Conservation (phyloP, 2,113 vertebrate species). For the Cynopterus brachyotis region DNA sequence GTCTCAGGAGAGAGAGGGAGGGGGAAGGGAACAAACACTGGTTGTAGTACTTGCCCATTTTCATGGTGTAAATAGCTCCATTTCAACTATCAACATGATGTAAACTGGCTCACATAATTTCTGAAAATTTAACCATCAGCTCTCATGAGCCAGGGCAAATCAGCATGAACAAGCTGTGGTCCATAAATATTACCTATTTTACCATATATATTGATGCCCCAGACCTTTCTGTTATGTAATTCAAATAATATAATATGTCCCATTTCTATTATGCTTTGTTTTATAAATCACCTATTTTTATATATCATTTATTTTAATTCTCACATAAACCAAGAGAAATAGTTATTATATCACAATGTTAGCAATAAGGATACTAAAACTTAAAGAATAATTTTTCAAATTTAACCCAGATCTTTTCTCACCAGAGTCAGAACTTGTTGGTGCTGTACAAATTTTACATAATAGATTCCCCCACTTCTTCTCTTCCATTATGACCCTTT, state of each 20-base stretch:
- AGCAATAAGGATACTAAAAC: not conserved
- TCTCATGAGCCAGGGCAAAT: not conserved
- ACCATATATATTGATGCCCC: not conserved
- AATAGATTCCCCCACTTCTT: not conserved
- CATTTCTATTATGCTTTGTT: not conserved
- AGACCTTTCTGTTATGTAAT: not conserved
- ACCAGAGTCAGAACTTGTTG: constrained; percentile 10
- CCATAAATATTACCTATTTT: not conserved
- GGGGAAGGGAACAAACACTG: not conserved
- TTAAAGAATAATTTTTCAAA: not conserved
- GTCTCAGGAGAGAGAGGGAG: not conserved
- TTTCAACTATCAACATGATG: not conserved
- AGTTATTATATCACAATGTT: not conserved
- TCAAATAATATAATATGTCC: not conserved
- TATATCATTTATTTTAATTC: not conserved
- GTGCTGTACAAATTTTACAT: not conserved
- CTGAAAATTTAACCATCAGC: not conserved
- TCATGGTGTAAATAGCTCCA: not conserved
- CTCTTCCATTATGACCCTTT: not conserved
- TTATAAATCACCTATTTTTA: not conserved
- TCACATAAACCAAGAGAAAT: not conserved
- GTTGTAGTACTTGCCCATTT: not conserved
- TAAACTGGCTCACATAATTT: not conserved
- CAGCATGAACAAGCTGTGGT: not conserved
- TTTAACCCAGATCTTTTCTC: not conserved